Evolutionary conservation across 2,888 invertebrate species (phyloP).

Genomic region (Boloria euphrosyne): DNA sequence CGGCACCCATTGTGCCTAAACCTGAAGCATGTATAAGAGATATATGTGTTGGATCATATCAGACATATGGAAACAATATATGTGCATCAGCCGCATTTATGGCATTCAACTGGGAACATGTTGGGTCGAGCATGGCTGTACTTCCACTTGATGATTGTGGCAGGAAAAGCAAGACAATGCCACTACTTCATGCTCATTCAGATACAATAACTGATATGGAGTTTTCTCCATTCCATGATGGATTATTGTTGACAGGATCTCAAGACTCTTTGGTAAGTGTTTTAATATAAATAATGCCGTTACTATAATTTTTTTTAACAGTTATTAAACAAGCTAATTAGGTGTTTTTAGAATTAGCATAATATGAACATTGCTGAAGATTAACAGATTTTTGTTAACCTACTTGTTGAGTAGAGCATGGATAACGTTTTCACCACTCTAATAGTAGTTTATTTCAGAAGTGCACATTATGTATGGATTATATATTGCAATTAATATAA

Average conservation of each 20-base stretch:
- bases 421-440: constrained; percentile 46
- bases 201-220: constrained; percentile 97
- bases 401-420: constrained; percentile 46
- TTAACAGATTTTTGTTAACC: constrained; percentile 43
- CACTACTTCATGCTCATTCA: constrained; percentile 91
- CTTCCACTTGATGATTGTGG: constrained; percentile 94
- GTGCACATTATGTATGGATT: constrained; percentile 12
- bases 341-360: constrained; percentile 28
- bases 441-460: constrained; percentile 31
- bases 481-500: not conserved
- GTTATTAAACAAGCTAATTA: constrained; percentile 29
- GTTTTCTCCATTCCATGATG: constrained; percentile 97
- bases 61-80: constrained; percentile 97
- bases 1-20: constrained; percentile 96
- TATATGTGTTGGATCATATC: constrained; percentile 95
- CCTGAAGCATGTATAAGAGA: constrained; percentile 95
- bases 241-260: constrained; percentile 93
- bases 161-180: constrained; percentile 93
- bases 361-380: constrained; percentile 23
- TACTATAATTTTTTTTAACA: constrained; percentile 18
- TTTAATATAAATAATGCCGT: not conserved
- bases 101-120: constrained; percentile 97
- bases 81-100: constrained; percentile 95
- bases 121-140: constrained; percentile 94
- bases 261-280: constrained; percentile 90